phyloP scores from a whole-genome alignment of 2,797 vertebrate species.

The Lates japonicus region DNA sequence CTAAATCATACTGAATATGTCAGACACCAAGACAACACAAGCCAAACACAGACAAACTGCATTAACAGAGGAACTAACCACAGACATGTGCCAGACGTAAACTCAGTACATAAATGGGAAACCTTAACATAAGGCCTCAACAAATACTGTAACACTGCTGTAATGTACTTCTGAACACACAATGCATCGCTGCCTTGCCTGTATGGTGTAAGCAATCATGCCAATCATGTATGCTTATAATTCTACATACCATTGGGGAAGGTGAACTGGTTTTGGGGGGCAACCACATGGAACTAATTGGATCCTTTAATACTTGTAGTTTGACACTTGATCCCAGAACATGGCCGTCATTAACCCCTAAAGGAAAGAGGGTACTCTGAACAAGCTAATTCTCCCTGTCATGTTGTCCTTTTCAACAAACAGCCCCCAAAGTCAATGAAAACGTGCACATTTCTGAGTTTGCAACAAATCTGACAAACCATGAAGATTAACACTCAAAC shows the following conservation, averaged over 20 bases:
- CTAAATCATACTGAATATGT: background rate
- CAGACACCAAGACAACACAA: background rate
- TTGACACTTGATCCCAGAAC: background rate
- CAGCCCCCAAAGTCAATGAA: background rate
- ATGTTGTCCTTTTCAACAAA: no score
- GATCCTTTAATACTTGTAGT: background rate
- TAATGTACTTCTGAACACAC: background rate
- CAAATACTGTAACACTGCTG: background rate
- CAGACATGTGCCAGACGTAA: background rate
- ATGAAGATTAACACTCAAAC: background rate
- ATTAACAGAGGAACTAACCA: background rate
- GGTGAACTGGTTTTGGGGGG: background rate
- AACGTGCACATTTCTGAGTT: background rate
- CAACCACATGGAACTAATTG: background rate
- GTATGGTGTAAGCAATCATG: no score
- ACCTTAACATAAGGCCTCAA: background rate
- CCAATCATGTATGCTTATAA: background rate
- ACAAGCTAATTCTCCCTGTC: background rate
- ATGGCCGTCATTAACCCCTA: background rate
- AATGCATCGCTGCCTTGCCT: no score
- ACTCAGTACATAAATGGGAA: background rate
- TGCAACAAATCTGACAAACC: background rate
- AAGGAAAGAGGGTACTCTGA: background rate
- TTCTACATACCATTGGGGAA: no score
- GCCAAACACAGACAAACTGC: background rate